A percentile compares a stretch with the other conserved stretches of the same genome.
Conservation (phyloP, 2,888 invertebrate species). For the Netelia fuscicornis region DNA sequence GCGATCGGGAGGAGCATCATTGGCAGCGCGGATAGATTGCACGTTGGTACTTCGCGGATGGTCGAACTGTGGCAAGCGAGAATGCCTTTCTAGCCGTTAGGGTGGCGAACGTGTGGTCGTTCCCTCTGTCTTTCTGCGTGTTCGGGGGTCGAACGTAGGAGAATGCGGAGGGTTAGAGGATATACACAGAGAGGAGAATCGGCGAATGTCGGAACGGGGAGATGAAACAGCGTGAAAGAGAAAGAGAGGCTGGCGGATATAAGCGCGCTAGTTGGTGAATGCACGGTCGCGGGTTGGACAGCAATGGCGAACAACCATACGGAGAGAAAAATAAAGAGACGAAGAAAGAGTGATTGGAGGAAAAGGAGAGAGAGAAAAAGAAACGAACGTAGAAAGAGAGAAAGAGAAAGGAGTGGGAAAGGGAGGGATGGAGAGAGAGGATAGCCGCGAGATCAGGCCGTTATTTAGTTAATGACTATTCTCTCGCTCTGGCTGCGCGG, state of each 20-base stretch:
- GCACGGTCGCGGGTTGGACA: background rate
- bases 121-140: conserved; percentile 36
- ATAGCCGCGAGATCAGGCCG: conserved; percentile 78
- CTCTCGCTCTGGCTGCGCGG: conserved; percentile 79
- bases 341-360: conserved; percentile 5
- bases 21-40: conserved; percentile 14
- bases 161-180: background rate
- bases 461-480: conserved; percentile 85
- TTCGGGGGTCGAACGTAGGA: conserved; percentile 27
- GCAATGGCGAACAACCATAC: conserved; percentile 34
- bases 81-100: conserved; percentile 40
- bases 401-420: conserved; percentile 36
- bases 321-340: conserved; percentile 36
- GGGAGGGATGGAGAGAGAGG: conserved; percentile 59
- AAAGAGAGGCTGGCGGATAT: conserved; percentile 21
- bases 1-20: conserved; percentile 4
- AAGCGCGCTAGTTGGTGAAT: background rate
- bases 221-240: conserved; percentile 24
- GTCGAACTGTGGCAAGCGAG: conserved; percentile 58
- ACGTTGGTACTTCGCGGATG: conserved; percentile 71
- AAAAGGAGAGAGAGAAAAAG: conserved; percentile 19
- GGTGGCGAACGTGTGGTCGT: conserved; percentile 57
- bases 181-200: conserved; percentile 23
- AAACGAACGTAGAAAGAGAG: conserved; percentile 47
- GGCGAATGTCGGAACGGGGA: conserved; percentile 22